Evolutionary conservation across 1,140 invertebrate genomes (phyloP), one percentile per base, ranked within the genome.

Genomic region (Lordiphosa mommai): DNA sequence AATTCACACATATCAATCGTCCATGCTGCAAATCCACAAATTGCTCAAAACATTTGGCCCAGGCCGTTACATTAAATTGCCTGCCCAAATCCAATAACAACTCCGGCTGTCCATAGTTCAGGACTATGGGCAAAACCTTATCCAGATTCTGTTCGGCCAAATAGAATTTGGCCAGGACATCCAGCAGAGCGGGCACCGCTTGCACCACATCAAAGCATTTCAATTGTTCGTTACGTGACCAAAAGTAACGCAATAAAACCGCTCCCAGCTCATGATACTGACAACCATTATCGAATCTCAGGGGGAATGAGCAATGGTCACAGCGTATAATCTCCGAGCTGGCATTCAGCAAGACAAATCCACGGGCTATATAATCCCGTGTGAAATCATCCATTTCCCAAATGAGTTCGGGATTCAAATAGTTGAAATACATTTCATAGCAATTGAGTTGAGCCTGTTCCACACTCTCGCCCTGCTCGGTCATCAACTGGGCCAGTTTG

Each of bases 351-450:
- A 77, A 37, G 0, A 85, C 63, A 49, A 88, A 88, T 0, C 87
- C 87, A 8, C 63, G 56, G 2, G 84, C 69, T 47, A 88, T 88
- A 34, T 80, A 86, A 16, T 88, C 87, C 5, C 77, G 47, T 4
- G 82, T 82, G 16, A 40, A 55, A 47, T 89, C 86, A 17, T 89
- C 88, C 59, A 89, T 74, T 44, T 89, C 88, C 80, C 86, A 88
- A 13, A 89, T 88, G 0, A 89, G 63, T 41, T 89, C 88, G 0
- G 85, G 72, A 55, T 88, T 88, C 17, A 89, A 47, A 72, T 89
- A 89, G 46, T 89, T 72, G 8, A 89, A 89, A 43, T 89, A 89
- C 88, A 89, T 88, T 14, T 89, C 88, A 10, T 76, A 87, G 44
- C 88, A 89, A 29, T 87, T 71, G 17, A 72, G 66, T 13, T 74